phyloP scores from a whole-genome alignment of 2,797 vertebrate species.

The Xiphophorus birchmanni region DNA sequence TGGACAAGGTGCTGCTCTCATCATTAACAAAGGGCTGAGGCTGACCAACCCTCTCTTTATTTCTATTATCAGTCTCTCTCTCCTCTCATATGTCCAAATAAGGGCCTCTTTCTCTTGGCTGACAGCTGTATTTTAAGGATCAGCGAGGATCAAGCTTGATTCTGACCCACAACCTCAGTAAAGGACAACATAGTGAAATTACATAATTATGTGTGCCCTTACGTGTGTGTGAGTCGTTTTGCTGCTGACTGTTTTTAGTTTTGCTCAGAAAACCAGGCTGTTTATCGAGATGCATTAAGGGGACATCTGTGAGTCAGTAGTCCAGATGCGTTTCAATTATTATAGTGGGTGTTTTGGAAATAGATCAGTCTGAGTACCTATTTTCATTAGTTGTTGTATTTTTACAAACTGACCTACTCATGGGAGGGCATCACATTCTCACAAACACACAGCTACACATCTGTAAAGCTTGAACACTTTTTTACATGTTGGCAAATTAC shows the following conservation, averaged over 20 bases:
- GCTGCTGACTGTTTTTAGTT: not conserved
- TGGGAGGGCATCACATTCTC: constrained; percentile 18
- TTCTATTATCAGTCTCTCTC: constrained; percentile 2
- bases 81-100: constrained; percentile 28
- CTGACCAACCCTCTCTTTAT: constrained; percentile 10
- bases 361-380: not conserved
- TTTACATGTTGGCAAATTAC: not conserved
- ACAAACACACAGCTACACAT: constrained; percentile 15
- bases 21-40: constrained; percentile 39
- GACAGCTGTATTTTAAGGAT: constrained; percentile 49
- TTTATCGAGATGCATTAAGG: not conserved
- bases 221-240: constrained; percentile 36
- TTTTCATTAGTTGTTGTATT: constrained; percentile 15
- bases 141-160: constrained; percentile 47
- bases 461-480: constrained; percentile 2
- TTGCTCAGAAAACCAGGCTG: constrained; percentile 44
- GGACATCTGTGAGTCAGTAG: not conserved
- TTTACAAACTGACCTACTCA: constrained; percentile 19
- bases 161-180: constrained; percentile 46
- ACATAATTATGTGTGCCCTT: constrained; percentile 48
- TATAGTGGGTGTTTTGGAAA: not conserved
- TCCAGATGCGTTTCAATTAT: not conserved
- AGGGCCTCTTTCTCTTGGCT: constrained; percentile 33
- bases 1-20: constrained; percentile 50
- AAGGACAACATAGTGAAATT: constrained; percentile 66